These are phyloP conservation scores for Atopsyche davidsoni DNA, from an alignment of 1,140 invertebrate genomes.

Conservation along the genomic window DNA sequence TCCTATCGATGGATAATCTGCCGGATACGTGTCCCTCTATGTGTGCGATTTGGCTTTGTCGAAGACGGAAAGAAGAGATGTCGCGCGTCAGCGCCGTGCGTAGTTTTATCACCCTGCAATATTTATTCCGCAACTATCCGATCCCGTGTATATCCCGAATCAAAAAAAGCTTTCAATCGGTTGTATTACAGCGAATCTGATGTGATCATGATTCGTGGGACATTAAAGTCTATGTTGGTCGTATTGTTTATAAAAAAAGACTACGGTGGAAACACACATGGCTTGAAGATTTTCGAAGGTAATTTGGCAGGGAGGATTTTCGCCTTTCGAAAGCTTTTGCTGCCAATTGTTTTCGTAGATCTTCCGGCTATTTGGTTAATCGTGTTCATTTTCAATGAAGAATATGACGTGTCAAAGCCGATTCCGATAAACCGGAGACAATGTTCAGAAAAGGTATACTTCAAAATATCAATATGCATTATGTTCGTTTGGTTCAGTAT, in stretches of 20 bases:
- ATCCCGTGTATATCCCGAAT: constrained; percentile 1
- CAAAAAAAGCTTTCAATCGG: constrained; percentile 1
- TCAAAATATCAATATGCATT: too few species aligned
- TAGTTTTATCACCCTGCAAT: constrained; percentile 3
- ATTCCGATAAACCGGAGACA: too few species aligned
- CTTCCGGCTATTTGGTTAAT: too few species aligned
- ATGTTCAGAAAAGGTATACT: too few species aligned
- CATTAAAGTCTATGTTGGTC: background rate
- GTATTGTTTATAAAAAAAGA: background rate
- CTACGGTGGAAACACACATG: constrained; percentile 1
- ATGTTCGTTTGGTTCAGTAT: too few species aligned
- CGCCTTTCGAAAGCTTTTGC: too few species aligned
- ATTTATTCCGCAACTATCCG: constrained; percentile 10
- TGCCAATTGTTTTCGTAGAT: too few species aligned
- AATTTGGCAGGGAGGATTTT: too few species aligned
- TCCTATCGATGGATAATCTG: constrained; percentile 11
- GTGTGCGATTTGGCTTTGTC: constrained; percentile 6
- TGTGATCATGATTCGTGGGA: background rate
- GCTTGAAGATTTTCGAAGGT: constrained; percentile 3
- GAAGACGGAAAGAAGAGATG: background rate
- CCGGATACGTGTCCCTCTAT: background rate
- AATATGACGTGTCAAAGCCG: too few species aligned
- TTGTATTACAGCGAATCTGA: constrained; percentile 4
- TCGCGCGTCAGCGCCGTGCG: background rate
- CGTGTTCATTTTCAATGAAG: too few species aligned